Conservation (phyloP, 2,797 vertebrate species). For the Graptemys geographica region DNA sequence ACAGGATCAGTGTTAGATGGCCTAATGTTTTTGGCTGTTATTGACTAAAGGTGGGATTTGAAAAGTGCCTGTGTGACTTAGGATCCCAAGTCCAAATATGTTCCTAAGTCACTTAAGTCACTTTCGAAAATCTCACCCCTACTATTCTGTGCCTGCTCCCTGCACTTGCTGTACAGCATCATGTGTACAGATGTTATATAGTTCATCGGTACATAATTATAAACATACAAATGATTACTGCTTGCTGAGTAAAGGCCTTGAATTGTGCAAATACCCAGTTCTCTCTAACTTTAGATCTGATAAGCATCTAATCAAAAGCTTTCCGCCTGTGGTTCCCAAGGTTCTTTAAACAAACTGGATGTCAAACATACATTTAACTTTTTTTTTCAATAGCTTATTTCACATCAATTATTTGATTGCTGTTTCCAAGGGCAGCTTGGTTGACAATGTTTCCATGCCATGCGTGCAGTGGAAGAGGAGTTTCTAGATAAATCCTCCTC, state of each 20-base stretch:
- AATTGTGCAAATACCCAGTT: slow-evolving; percentile 6
- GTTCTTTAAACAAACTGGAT: slow-evolving; percentile 64
- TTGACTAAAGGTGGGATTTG: not conserved
- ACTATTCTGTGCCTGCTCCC: slow-evolving; percentile 47
- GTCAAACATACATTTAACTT: slow-evolving; percentile 19
- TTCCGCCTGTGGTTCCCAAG: slow-evolving; percentile 52
- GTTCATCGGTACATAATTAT: slow-evolving; percentile 14
- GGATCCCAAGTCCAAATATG: not conserved
- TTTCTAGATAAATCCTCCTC: slow-evolving; percentile 51
- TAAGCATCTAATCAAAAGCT: slow-evolving; percentile 48
- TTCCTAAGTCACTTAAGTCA: slow-evolving; percentile 4
- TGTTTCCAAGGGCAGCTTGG: slow-evolving; percentile 32
- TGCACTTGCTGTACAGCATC: slow-evolving; percentile 22
- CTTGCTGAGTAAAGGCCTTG: slow-evolving; percentile 20
- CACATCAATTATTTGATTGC: not conserved
- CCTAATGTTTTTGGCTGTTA: not conserved
- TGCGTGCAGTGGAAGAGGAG: slow-evolving; percentile 6
- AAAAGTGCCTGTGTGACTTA: slow-evolving; percentile 2
- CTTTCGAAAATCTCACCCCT: slow-evolving; percentile 1
- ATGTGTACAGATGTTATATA: slow-evolving; percentile 31
- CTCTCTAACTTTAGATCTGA: slow-evolving; percentile 47
- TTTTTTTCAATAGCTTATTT: slow-evolving; percentile 27
- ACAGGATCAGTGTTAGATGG: not conserved
- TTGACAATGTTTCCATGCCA: slow-evolving; percentile 51
- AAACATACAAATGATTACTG: not conserved